Conservation (phyloP, 2,888 invertebrate species). For the Himalopsyche anomala region DNA sequence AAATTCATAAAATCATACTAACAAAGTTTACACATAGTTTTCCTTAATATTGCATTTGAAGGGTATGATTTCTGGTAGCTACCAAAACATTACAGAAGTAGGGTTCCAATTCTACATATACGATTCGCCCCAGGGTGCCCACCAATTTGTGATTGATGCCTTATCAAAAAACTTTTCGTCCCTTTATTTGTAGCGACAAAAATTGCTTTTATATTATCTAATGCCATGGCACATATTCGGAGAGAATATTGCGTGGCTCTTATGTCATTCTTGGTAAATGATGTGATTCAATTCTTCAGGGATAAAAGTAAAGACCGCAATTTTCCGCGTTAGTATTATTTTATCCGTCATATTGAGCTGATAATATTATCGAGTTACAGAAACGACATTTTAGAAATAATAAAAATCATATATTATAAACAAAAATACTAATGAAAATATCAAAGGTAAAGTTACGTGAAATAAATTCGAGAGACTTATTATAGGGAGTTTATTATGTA, state of each 20-base stretch:
- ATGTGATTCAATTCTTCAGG: constrained; percentile 59
- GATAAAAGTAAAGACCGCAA: constrained; percentile 64
- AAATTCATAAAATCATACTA: too few species aligned
- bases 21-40: too few species aligned
- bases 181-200: neutral
- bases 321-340: constrained; percentile 64
- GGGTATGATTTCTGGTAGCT: neutral
- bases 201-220: constrained; percentile 36
- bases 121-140: constrained; percentile 61
- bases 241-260: neutral
- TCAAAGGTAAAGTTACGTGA: too few species aligned
- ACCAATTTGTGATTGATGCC: constrained; percentile 60
- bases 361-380: constrained; percentile 2
- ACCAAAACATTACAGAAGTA: constrained; percentile 8
- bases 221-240: neutral
- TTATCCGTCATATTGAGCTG: constrained; percentile 44
- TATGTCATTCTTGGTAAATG: constrained; percentile 34
- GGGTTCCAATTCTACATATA: constrained; percentile 57
- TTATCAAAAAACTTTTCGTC: constrained; percentile 28
- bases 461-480: too few species aligned
- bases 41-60: too few species aligned
- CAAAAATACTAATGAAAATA: too few species aligned
- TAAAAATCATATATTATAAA: too few species aligned
- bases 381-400: neutral
- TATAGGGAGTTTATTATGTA: too few species aligned